phyloP scores from a whole-genome alignment of 2,888 invertebrate genomes.

The Thyatira batis region DNA sequence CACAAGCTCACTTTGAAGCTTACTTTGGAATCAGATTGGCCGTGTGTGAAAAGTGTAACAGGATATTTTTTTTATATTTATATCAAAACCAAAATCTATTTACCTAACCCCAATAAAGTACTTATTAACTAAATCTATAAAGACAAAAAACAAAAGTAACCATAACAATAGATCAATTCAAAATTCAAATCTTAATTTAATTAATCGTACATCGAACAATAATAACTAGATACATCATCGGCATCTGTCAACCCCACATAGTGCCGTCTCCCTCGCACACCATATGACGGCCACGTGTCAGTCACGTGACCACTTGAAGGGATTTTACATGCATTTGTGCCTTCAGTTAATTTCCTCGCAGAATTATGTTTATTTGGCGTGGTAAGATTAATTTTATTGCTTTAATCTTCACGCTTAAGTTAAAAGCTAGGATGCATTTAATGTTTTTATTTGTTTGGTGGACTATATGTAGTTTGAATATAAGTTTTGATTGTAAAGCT shows the following conservation, averaged over 20 bases:
- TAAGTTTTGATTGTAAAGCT: no score
- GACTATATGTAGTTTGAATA: no score
- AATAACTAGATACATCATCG: neutral
- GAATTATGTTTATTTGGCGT: conserved; percentile 1
- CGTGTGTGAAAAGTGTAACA: no score
- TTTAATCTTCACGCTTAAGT: neutral
- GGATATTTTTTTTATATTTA: no score
- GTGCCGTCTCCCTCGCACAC: conserved; percentile 31
- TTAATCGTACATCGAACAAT: neutral
- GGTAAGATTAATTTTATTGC: conserved; percentile 10
- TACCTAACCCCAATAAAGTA: no score
- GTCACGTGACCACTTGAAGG: conserved; percentile 47
- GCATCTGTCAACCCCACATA: conserved; percentile 10
- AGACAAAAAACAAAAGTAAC: no score
- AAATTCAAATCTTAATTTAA: conserved; percentile 5
- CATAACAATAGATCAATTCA: conserved; percentile 1
- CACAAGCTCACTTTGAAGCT: no score
- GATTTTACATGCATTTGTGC: conserved; percentile 46
- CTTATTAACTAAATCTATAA: no score
- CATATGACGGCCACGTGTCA: conserved; percentile 45
- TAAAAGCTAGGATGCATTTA: neutral
- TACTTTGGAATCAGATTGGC: no score
- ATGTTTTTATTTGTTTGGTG: neutral
- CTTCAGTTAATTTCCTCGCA: conserved; percentile 24
- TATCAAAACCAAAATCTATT: no score